Evolutionary conservation across 1,140 invertebrate species (phyloP).

Genomic region (Periplaneta americana): DNA sequence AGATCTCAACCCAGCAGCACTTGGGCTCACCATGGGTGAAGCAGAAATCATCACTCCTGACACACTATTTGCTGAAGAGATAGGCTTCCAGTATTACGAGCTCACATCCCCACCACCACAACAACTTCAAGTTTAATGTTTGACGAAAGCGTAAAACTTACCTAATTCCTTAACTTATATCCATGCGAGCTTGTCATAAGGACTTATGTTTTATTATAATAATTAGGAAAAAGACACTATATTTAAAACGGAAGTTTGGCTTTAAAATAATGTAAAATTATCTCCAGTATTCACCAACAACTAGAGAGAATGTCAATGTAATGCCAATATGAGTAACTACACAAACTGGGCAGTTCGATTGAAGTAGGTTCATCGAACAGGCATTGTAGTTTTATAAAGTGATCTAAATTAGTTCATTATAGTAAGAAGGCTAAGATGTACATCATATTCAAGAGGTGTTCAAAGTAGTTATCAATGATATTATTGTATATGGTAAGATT

Average conservation of each 20-base stretch:
- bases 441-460: neutral
- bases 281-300: too few relatives aligned
- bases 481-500: neutral
- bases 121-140: neutral
- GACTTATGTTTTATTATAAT: too few relatives aligned
- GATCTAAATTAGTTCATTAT: neutral
- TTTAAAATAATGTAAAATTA: too few relatives aligned
- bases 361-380: too few relatives aligned
- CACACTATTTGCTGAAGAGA: slow-evolving; percentile 47
- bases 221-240: too few relatives aligned
- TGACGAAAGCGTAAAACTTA: neutral
- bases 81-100: slow-evolving; percentile 46
- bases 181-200: too few relatives aligned
- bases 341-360: too few relatives aligned
- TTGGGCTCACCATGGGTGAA: slow-evolving; percentile 45
- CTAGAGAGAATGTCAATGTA: too few relatives aligned
- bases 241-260: too few relatives aligned
- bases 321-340: too few relatives aligned
- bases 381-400: neutral
- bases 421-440: neutral
- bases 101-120: slow-evolving; percentile 4
- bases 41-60: slow-evolving; percentile 42
- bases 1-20: slow-evolving; percentile 43
- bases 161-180: too few relatives aligned
- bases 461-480: neutral